Evolutionary conservation across 2,797 vertebrate genomes (phyloP), one percentile per base, ranked within the genome.

Genomic region (Lithobates sylvaticus): DNA sequence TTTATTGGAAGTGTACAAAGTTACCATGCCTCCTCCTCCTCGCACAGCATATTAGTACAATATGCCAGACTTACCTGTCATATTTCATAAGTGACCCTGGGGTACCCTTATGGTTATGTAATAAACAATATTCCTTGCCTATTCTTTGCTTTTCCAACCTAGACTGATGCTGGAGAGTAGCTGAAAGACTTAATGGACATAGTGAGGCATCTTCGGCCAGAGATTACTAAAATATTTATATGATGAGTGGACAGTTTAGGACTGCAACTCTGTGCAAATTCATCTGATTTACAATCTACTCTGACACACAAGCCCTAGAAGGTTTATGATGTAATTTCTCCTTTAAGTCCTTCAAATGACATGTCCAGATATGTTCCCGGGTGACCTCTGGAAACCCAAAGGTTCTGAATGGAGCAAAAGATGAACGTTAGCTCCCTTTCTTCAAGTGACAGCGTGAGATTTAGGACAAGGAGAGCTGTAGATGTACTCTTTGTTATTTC

Each of bases 171-270:
- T 69, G 58, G 65, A 39, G 6, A 70, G 32, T n/a, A 71, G 54
- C 85, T 86, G 15, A 82, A 86, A 86, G 65, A 64, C 67, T 47
- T 83, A 78, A 87, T 84, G 75, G 74, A 79, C 61, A 15, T 36
- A 54, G 47, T 9, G n/a, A 81, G 72, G 84, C 65, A 86, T 86
- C 47, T 82, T 29, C 34, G 84, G 84, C 69, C 84, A 86, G 61
- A 86, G 84, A 83, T 39, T n/a, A 23, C 76, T 79, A 34, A 87
- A 87, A 87, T 78, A 84, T 84, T 84, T 32, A 83, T 83, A 78
- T 64, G 61, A 70, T 83, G 76, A 79, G 70, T 83, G 61, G 86
- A 83, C 81, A 84, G 34, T 87, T 78, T 47, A 42, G 7, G n/a
- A 75, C 23, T 29, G 32, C 32, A 50, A 75, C 26, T 42, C 36